These are phyloP conservation scores for Mus spicilegus DNA, from an alignment of 2,113 vertebrate species.

Conservation along the genomic window DNA sequence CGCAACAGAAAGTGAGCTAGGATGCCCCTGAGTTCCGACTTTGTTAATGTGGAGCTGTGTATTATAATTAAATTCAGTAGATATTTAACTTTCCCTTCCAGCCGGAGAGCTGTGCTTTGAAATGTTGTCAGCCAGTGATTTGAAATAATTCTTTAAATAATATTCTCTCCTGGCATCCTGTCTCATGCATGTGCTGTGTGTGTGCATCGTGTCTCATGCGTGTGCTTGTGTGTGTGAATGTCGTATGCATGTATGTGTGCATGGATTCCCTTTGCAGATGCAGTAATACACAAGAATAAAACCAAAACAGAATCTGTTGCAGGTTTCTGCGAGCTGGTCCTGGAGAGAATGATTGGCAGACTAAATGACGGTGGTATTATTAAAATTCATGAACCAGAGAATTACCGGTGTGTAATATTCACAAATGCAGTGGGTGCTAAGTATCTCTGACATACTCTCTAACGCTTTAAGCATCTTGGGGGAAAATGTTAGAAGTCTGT, in stretches of 20 bases:
- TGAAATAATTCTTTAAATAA: constrained; percentile 68
- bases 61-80: background rate
- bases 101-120: constrained; percentile 61
- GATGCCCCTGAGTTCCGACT: background rate
- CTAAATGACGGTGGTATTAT: constrained; percentile 57
- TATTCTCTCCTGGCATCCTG: constrained; percentile 43
- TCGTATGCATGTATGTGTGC: background rate
- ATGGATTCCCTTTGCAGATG: constrained; percentile 53
- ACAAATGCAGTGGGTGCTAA: constrained; percentile 76
- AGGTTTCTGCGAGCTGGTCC: constrained; percentile 57
- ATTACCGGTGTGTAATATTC: constrained; percentile 73
- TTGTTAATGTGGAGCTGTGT: background rate
- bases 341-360: constrained; percentile 69
- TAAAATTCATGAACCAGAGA: constrained; percentile 80
- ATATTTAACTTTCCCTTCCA: constrained; percentile 44
- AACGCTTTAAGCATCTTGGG: constrained; percentile 77
- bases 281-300: background rate
- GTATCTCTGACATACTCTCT: constrained; percentile 82
- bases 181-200: background rate
- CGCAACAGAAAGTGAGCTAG: background rate
- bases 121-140: constrained; percentile 55
- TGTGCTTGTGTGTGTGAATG: background rate
- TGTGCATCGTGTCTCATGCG: background rate
- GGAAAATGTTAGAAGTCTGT: constrained; percentile 74
- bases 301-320: constrained; percentile 50